These are phyloP conservation scores for Drosophila nigromelanica DNA, from an alignment of 1,140 invertebrate genomes.

Conservation along the genomic window DNA sequence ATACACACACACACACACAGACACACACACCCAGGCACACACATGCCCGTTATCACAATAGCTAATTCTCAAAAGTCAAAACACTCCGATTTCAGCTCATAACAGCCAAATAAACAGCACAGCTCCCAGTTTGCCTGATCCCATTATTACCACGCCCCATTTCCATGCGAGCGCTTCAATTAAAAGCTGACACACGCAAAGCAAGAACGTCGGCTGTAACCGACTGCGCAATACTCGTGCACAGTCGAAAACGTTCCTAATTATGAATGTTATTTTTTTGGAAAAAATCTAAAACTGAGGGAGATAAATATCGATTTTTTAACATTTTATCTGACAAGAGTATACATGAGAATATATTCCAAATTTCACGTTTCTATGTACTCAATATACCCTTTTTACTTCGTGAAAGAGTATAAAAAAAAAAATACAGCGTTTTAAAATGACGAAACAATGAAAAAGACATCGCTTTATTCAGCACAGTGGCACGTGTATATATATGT, in stretches of 20 bases:
- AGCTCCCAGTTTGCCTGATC: background rate
- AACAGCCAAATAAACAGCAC: slow-evolving; percentile 62
- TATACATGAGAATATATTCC: too few species aligned
- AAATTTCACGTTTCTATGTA: too few species aligned
- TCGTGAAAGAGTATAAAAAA: background rate
- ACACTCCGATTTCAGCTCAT: slow-evolving; percentile 64
- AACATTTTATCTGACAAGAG: too few species aligned
- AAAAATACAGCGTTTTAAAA: background rate
- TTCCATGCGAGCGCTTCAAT: slow-evolving; percentile 21
- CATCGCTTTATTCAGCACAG: slow-evolving; percentile 16
- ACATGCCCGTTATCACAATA: slow-evolving; percentile 75
- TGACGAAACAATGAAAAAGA: slow-evolving; percentile 10
- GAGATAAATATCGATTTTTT: too few species aligned
- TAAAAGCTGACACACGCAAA: background rate
- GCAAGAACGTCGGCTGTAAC: too few species aligned
- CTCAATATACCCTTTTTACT: background rate
- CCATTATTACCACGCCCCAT: slow-evolving; percentile 1
- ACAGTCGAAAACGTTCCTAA: too few species aligned
- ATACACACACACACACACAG: slow-evolving; percentile 39
- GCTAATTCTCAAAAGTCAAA: slow-evolving; percentile 77
- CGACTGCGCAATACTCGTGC: too few species aligned
- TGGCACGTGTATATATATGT: background rate
- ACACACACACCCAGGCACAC: slow-evolving; percentile 3
- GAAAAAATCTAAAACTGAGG: too few species aligned
- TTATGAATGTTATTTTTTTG: too few species aligned